Conservation (phyloP, 2,797 vertebrate genomes). For the Holocentrus rufus region DNA sequence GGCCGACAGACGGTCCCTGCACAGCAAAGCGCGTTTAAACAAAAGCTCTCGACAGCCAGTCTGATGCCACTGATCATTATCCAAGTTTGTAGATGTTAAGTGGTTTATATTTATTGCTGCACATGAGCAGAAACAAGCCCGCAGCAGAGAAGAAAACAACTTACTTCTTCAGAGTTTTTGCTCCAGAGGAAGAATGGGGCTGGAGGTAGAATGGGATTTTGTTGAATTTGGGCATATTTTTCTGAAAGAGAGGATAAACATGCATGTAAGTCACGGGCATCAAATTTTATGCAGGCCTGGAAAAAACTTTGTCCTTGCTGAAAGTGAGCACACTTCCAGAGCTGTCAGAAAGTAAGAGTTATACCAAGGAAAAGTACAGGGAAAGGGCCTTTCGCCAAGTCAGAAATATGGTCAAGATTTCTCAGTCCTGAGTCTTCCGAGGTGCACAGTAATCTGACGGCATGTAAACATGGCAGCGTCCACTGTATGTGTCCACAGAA, state of each 20-base stretch:
- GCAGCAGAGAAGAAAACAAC: conserved; percentile 51
- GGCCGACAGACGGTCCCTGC: conserved; percentile 94
- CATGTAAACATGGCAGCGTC: no score
- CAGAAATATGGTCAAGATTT: no score
- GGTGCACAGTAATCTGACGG: no score
- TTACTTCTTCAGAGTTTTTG: conserved; percentile 99
- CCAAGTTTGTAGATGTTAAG: no score
- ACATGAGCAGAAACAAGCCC: neutral
- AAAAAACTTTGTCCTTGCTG: neutral
- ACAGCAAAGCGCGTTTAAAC: neutral
- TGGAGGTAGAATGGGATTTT: conserved; percentile 99
- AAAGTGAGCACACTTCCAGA: no score
- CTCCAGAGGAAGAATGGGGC: conserved; percentile 98
- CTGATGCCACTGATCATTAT: no score
- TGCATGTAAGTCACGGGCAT: neutral
- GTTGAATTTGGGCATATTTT: conserved; percentile 99
- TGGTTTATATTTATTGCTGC: neutral
- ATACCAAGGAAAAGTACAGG: no score
- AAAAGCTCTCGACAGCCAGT: neutral
- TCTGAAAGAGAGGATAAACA: conserved; percentile 81
- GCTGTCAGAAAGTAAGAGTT: no score
- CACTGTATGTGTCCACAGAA: no score
- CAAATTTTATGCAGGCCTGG: neutral
- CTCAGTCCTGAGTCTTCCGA: no score
- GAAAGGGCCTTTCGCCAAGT: no score